Base-by-base conservation (phyloP, 2,888 invertebrate species). In the Lithosia quadra region DNA sequence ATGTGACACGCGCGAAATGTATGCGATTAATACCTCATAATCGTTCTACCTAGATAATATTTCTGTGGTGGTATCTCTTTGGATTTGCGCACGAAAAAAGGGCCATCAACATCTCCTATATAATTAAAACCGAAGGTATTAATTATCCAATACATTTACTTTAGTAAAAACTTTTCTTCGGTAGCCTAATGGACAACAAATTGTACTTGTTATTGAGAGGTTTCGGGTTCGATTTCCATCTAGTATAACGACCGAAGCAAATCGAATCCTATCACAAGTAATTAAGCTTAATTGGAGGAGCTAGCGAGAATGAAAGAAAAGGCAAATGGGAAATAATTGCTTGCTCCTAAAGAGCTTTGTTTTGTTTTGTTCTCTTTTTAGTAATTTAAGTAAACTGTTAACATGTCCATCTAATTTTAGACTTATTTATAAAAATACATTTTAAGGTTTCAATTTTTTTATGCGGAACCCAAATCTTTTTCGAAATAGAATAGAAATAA, bases 141-240 rank as follows among this genome's bases (percentile, higher is more conserved):
- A 49, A 49, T 49, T 49, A n/a, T 8, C 1, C 4, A 0, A n/a
- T 49, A 49, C 49, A 49, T 43, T 43, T 43, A 43, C 18, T 43
- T 43, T 43, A 18, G n/a, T n/a, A n/a, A 49, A 49, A 49, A 49
- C n/a, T 49, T 49, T 8, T 49, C 49, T 18, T 49, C 49, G n/a
- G 49, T 2, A 49, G 49, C 9, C 18, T 49, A 49, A 49, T 49
- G 49, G n/a, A 49, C n/a, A 49, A 33, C 21, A 28, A 43, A 28
- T 36, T 57, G 24, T 39, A 15, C 21, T 43, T 58, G 43, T 18
- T 21, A 21, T n/a, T 21, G 28, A 57, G 28, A 24, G 22, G 22
- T 57, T 57, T 57, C 21, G n/a, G 43, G 49, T 49, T 49, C 49
- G 49, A 49, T 49, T 49, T 49, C 49, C 49, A 49, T 49, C 49